phyloP scores from a whole-genome alignment of 1,140 invertebrate species.

The Homarus americanus region DNA sequence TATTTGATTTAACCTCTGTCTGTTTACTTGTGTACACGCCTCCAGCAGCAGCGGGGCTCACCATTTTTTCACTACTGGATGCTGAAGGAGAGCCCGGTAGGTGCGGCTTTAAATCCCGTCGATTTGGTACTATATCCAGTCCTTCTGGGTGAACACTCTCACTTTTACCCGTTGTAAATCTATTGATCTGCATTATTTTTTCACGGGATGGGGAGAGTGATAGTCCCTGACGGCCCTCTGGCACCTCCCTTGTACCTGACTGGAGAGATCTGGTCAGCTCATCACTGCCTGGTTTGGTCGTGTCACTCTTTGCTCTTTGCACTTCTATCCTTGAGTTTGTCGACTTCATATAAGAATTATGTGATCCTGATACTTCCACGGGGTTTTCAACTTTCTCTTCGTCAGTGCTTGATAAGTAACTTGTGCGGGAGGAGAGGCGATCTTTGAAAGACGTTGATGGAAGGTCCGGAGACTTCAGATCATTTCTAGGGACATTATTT shows the following conservation, averaged over 20 bases:
- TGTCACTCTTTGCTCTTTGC: neutral
- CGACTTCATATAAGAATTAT: neutral
- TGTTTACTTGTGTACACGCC: no score
- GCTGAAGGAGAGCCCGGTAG: neutral
- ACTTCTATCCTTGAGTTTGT: neutral
- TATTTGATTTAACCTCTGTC: no score
- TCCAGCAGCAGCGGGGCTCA: no score
- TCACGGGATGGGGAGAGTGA: neutral
- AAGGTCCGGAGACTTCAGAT: neutral
- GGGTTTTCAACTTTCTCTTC: neutral
- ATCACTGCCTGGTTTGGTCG: neutral
- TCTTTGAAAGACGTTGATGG: neutral
- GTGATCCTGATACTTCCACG: neutral
- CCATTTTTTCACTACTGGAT: no score
- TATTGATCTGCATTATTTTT: neutral
- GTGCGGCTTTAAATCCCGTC: neutral
- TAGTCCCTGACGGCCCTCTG: neutral
- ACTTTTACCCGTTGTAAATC: neutral
- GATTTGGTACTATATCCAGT: neutral
- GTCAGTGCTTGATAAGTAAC: neutral
- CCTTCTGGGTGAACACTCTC: neutral
- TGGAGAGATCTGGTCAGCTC: neutral
- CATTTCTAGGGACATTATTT: no score
- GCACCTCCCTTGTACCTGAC: neutral
- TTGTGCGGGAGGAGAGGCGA: constrained; percentile 21